These are phyloP conservation scores for Xyliphius kryptos DNA, from an alignment of 2,113 vertebrate species.

Conservation along the genomic window DNA sequence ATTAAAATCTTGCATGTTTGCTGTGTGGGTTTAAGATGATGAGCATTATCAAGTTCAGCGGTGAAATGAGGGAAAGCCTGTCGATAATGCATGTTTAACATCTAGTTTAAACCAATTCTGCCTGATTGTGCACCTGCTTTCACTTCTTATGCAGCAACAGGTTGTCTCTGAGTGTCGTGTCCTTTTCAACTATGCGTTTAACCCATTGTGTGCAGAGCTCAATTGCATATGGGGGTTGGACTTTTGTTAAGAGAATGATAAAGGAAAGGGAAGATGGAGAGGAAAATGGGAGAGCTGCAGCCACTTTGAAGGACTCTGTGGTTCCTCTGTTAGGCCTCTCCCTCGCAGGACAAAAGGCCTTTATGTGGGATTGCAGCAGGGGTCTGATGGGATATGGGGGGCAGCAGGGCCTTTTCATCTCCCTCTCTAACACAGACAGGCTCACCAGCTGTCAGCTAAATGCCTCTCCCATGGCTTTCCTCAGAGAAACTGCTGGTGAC, in stretches of 20 bases:
- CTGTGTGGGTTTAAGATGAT: too few species aligned
- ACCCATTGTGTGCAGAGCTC: slow-evolving; percentile 25
- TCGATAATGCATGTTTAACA: too few species aligned
- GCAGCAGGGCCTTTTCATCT: slow-evolving; percentile 45
- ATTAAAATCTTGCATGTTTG: too few species aligned
- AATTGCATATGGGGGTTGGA: slow-evolving; percentile 28
- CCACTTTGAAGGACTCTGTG: slow-evolving; percentile 37
- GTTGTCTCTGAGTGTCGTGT: slow-evolving; percentile 33
- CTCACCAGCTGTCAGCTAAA: slow-evolving; percentile 47
- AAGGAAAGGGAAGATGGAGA: slow-evolving; percentile 24
- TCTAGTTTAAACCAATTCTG: too few species aligned
- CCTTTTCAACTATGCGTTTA: slow-evolving; percentile 27
- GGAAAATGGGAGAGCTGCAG: slow-evolving; percentile 36
- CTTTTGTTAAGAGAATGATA: slow-evolving; percentile 19
- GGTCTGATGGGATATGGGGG: slow-evolving; percentile 39
- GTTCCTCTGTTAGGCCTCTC: slow-evolving; percentile 33
- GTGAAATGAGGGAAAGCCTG: too few species aligned
- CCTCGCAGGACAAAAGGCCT: slow-evolving; percentile 45
- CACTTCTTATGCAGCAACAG: slow-evolving; percentile 32
- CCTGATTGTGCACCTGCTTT: slow-evolving; percentile 29
- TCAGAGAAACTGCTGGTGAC: slow-evolving; percentile 13
- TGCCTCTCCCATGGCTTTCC: slow-evolving; percentile 35
- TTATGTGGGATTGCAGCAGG: slow-evolving; percentile 43
- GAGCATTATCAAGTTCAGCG: too few species aligned
- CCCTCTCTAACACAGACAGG: slow-evolving; percentile 32